Conservation (phyloP, 2,113 vertebrate species). For the Furnarius figulus region DNA sequence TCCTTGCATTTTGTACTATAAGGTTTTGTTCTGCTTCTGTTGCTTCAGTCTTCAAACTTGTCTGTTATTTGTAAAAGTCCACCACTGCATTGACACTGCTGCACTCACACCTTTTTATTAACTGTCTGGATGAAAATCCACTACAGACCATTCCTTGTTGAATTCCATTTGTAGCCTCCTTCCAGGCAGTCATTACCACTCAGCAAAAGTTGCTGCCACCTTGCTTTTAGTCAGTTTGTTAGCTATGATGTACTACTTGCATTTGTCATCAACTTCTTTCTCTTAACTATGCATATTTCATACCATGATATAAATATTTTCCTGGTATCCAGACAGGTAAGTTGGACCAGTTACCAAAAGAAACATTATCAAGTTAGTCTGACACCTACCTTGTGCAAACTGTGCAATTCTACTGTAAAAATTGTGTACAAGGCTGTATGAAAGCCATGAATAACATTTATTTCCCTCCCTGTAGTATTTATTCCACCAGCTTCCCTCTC, state of each 20-base stretch:
- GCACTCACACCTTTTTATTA: background rate
- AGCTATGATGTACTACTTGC: background rate
- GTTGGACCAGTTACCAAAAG: background rate
- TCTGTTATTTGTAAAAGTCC: background rate
- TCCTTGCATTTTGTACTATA: background rate
- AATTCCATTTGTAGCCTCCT: background rate
- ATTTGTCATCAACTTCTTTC: background rate
- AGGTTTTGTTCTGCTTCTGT: background rate
- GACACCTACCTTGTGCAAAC: background rate
- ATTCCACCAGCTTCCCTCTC: background rate
- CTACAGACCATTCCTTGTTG: background rate
- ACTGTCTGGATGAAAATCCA: background rate
- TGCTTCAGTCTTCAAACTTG: background rate
- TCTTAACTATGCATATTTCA: background rate
- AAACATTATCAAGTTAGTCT: background rate
- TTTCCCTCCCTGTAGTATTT: background rate
- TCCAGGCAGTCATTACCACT: background rate
- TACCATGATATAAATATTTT: background rate
- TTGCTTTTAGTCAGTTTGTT: background rate
- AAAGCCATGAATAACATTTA: background rate
- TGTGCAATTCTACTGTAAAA: background rate
- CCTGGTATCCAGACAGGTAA: background rate
- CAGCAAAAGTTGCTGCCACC: background rate
- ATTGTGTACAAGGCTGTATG: background rate
- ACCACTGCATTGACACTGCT: background rate